Conservation (phyloP, 2,113 vertebrate species). For the Grammomys dolichurus region DNA sequence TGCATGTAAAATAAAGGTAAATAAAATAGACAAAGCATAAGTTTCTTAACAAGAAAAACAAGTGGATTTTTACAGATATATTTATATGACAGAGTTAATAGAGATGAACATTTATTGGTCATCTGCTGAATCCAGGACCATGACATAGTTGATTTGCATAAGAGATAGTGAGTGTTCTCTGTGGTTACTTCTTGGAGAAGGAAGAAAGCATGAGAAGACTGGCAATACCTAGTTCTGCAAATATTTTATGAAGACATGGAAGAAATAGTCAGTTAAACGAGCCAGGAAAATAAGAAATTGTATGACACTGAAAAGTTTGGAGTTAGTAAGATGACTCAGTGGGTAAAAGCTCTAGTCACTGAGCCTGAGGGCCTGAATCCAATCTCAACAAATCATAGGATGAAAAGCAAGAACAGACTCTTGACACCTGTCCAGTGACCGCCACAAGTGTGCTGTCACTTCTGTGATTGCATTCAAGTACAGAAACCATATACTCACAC, state of each 20-base stretch:
- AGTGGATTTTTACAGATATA: background rate
- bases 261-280: background rate
- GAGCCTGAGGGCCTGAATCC: background rate
- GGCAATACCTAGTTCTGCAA: background rate
- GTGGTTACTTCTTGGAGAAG: background rate
- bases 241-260: conserved; percentile 22
- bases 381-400: background rate
- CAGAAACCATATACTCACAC: background rate
- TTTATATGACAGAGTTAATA: conserved; percentile 1
- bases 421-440: background rate
- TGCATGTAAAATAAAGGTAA: too few species aligned
- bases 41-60: background rate
- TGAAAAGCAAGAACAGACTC: background rate
- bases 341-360: too few species aligned
- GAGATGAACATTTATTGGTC: background rate
- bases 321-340: background rate
- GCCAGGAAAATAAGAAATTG: background rate
- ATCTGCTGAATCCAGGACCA: background rate
- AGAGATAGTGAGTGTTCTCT: background rate
- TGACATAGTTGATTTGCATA: background rate
- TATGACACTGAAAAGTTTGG: background rate
- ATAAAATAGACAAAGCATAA: background rate
- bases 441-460: too few species aligned
- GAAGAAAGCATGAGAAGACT: background rate
- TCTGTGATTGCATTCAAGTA: too few species aligned